Conservation (phyloP, 2,888 invertebrate genomes). For the Andrena praecox region DNA sequence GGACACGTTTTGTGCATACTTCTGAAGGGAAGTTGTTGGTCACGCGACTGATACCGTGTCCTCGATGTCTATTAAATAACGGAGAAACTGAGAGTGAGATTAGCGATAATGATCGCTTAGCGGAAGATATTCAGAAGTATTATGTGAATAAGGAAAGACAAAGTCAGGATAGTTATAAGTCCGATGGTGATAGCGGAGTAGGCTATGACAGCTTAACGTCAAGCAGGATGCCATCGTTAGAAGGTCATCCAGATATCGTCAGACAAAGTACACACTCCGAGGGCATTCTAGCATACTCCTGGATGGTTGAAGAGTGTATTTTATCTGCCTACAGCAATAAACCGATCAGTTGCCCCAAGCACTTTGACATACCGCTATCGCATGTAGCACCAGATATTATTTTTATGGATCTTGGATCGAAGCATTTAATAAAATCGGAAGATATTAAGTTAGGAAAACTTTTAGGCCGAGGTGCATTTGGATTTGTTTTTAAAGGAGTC, state of each 20-base stretch:
- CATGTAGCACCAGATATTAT: slow-evolving; percentile 97
- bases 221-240: slow-evolving; percentile 93
- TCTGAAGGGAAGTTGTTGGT: slow-evolving; percentile 98
- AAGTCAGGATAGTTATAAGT: slow-evolving; percentile 90
- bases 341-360: slow-evolving; percentile 91
- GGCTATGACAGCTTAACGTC: slow-evolving; percentile 91
- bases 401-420: slow-evolving; percentile 94
- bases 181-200: slow-evolving; percentile 95
- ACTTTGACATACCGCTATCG: slow-evolving; percentile 90
- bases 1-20: slow-evolving; percentile 98
- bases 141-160: slow-evolving; percentile 81
- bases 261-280: slow-evolving; percentile 81
- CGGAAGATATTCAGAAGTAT: slow-evolving; percentile 79
- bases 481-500: slow-evolving; percentile 95
- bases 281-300: slow-evolving; percentile 87
- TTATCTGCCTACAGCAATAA: slow-evolving; percentile 92
- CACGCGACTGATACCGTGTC: slow-evolving; percentile 96
- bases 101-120: slow-evolving; percentile 73
- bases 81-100: slow-evolving; percentile 78
- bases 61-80: slow-evolving; percentile 89
- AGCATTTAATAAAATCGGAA: slow-evolving; percentile 92
- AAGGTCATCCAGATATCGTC: slow-evolving; percentile 88
- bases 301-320: slow-evolving; percentile 99
- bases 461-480: slow-evolving; percentile 98
- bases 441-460: slow-evolving; percentile 91